phyloP scores from a whole-genome alignment of 2,113 vertebrate species.

The Ellobius talpinus region DNA sequence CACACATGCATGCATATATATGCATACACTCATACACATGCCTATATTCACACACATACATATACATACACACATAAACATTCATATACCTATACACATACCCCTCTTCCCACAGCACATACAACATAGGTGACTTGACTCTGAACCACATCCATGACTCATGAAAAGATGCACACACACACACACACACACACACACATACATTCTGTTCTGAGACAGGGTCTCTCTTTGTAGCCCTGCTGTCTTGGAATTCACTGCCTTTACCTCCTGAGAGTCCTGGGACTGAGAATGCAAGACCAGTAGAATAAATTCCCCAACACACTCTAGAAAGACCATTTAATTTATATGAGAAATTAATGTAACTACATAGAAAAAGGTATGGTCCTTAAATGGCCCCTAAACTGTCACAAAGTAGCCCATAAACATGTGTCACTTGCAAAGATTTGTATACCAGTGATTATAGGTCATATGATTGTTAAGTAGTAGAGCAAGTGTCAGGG shows the following conservation, averaged over 20 bases:
- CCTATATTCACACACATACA: background rate
- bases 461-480: background rate
- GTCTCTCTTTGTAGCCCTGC: background rate
- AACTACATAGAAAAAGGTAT: background rate
- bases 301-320: background rate
- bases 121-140: background rate
- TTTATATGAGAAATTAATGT: slow-evolving; percentile 6
- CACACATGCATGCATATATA: background rate
- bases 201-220: background rate
- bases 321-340: background rate
- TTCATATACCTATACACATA: background rate
- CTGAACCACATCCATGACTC: background rate
- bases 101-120: background rate
- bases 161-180: background rate
- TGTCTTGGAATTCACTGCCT: background rate
- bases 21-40: background rate
- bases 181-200: background rate
- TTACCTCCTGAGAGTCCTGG: background rate
- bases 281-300: background rate
- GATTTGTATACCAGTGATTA: background rate
- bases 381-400: background rate
- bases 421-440: background rate
- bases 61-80: background rate
- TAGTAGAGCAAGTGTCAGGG: background rate
- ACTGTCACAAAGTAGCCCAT: background rate